phyloP scores from a whole-genome alignment of 1,140 invertebrate species.

The Drosophila watanabei region DNA sequence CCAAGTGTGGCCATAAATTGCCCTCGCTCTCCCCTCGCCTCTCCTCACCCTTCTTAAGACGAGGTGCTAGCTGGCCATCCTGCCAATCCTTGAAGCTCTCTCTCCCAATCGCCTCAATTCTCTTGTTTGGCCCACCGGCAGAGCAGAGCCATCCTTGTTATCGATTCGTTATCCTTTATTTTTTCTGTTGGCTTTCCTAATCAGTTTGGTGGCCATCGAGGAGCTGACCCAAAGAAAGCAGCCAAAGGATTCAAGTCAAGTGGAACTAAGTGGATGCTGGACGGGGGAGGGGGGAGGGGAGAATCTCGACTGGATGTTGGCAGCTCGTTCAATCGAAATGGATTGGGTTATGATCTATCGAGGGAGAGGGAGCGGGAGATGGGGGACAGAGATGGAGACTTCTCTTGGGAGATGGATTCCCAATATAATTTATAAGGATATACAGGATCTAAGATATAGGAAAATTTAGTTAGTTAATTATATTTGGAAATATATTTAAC shows the following conservation, averaged over 20 bases:
- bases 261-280: constrained; percentile 38
- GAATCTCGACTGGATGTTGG: constrained; percentile 22
- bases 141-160: neutral
- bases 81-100: constrained; percentile 1
- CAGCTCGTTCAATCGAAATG: constrained; percentile 40
- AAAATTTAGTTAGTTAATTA: neutral
- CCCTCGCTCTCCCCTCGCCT: neutral
- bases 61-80: constrained; percentile 29
- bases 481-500: neutral
- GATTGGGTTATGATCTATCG: constrained; percentile 39
- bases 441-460: neutral
- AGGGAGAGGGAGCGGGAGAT: no score
- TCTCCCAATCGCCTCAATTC: neutral
- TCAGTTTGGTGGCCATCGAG: constrained; percentile 38
- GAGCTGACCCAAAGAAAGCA: constrained; percentile 41
- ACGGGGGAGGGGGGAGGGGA: neutral
- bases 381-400: neutral
- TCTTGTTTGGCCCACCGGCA: neutral
- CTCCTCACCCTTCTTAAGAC: constrained; percentile 14
- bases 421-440: constrained; percentile 19
- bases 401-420: neutral
- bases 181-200: constrained; percentile 44
- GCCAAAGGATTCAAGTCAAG: constrained; percentile 43
- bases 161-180: constrained; percentile 50
- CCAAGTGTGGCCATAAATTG: constrained; percentile 77